Evolutionary conservation across 2,113 vertebrate genomes (phyloP).

Genomic region (Poeciliopsis occidentalis): DNA sequence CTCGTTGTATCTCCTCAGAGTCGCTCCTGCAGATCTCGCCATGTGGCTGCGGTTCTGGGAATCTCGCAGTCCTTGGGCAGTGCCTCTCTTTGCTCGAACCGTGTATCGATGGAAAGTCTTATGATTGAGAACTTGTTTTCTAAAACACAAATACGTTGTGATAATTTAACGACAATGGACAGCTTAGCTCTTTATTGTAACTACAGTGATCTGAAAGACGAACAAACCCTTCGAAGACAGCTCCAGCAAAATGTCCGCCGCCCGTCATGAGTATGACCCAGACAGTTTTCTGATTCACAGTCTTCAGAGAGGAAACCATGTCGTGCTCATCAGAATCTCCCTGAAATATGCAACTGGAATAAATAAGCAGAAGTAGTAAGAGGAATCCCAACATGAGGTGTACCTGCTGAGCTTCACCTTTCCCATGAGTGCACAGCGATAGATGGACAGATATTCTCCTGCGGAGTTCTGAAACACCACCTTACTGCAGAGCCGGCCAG

Average conservation of each 20-base stretch:
- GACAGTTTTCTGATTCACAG: slow-evolving; percentile 69
- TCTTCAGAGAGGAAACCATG: slow-evolving; percentile 74
- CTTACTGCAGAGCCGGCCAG: slow-evolving; percentile 67
- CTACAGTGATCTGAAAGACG: neutral
- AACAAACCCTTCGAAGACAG: slow-evolving; percentile 86
- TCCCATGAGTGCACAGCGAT: slow-evolving; percentile 84
- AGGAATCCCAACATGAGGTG: neutral
- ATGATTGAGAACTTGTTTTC: slow-evolving; percentile 86
- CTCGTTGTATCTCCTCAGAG: slow-evolving; percentile 91
- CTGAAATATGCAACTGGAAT: slow-evolving; percentile 36
- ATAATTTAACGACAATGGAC: neutral
- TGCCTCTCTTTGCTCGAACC: slow-evolving; percentile 90
- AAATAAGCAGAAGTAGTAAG: neutral
- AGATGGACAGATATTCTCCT: slow-evolving; percentile 84
- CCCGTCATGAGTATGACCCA: slow-evolving; percentile 94
- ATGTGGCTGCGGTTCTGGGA: slow-evolving; percentile 81
- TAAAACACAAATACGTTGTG: slow-evolving; percentile 51
- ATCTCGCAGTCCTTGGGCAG: slow-evolving; percentile 86
- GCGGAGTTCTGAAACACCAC: slow-evolving; percentile 84
- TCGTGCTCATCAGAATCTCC: slow-evolving; percentile 52
- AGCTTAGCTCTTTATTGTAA: neutral
- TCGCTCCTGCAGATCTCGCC: slow-evolving; percentile 89
- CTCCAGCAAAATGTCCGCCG: slow-evolving; percentile 95
- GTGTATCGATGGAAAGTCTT: slow-evolving; percentile 98
- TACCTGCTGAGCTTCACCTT: slow-evolving; percentile 75